Base-by-base conservation (phyloP, 2,888 invertebrate species). In the Eristalinus sepulchralis region DNA sequence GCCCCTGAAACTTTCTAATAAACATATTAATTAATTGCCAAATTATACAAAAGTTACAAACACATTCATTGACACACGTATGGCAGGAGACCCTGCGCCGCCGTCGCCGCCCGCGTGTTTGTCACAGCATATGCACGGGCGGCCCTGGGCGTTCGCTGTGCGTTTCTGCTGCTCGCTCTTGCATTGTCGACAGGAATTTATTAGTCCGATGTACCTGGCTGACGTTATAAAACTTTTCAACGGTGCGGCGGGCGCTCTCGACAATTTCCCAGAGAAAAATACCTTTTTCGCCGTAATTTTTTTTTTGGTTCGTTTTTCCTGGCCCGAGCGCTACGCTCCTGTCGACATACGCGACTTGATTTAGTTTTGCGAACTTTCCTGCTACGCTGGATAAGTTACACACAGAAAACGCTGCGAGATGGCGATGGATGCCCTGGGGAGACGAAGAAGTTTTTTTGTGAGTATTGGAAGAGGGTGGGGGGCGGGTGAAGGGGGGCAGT, bases 1-100 rank as follows among this genome's bases (percentile, higher is more conserved):
- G 68, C 70, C n/a, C n/a, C 60, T 60, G 64, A 77, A 86, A 86
- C 73, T 86, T 86, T 83, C 82, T 78, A 78, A 83, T 75, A 83
- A 83, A 82, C 86, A 78, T 83, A 83, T 86, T 83, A 86, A 83
- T 77, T 83, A 86, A 86, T 86, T 86, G 86, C 86, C 70, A 83
- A 77, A 86, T 86, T 86, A 86, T 86, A 78, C 86, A 78, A 82
- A 78, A 86, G 86, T 83, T 82, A 82, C 85, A 82, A 82, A 82
- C 85, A 85, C 73, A 82, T 85, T 78, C 73, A 83, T 83, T 86
- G 75, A 57, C 72, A 82, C 75, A 75, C 36, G 34, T 66, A 70
- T 55, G 36, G 11, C 27, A n/a, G 20, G 33, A 6, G 31, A 47
- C 33, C 5, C 22, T n/a, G n/a, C n/a, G n/a, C n/a, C n/a, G n/a